Evolutionary conservation across 2,888 invertebrate genomes (phyloP), one percentile per base, ranked within the genome.

Genomic region (Cryptops parisi): DNA sequence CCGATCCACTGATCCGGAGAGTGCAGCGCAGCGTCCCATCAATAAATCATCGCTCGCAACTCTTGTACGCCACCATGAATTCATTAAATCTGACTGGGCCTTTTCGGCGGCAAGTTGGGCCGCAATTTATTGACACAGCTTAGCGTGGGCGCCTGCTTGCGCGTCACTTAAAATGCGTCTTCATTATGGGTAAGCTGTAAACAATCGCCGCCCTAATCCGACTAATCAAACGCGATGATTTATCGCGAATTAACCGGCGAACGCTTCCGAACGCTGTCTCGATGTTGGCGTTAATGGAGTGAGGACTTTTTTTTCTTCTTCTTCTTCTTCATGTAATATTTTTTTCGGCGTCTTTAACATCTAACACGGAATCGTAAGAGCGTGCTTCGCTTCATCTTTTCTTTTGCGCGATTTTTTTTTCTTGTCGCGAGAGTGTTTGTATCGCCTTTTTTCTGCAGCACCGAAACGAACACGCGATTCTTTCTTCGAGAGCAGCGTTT

Each of bases 51-150:
- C 33, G n/a, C 38, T 26, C 33, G 48, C 33, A 48, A 48, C 38
- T 48, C 48, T 48, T 48, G 23, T 33, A 48, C 27, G 48, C 48
- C 26, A 48, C 27, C 48, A 48, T 48, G 48, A 48, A 48, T 48
- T 48, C 48, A 48, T 48, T 48, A 48, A 33, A 48, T 17, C 48
- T 23, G 48, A 15, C 33, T 9, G 33, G 33, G 33, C 9, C 33
- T 15, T 33, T 15, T 33, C 33, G 33, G 33, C 33, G 33, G 33
- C 33, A 33, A 33, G 33, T 33, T 33, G 6, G 6, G 25, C 26
- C 48, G 21, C 27, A 48, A 48, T 48, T 48, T 48, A 48, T 48
- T 48, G 48, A 48, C 48, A 48, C 48, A 33, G 48, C 48, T 48
- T 48, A 48, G 48, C 48, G 48, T 38, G 6, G 9, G 6, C 33